A percentile compares a stretch with the other conserved stretches of the same genome.
phyloP scores from a whole-genome alignment of 2,113 vertebrate species.

The Narcine bancroftii region DNA sequence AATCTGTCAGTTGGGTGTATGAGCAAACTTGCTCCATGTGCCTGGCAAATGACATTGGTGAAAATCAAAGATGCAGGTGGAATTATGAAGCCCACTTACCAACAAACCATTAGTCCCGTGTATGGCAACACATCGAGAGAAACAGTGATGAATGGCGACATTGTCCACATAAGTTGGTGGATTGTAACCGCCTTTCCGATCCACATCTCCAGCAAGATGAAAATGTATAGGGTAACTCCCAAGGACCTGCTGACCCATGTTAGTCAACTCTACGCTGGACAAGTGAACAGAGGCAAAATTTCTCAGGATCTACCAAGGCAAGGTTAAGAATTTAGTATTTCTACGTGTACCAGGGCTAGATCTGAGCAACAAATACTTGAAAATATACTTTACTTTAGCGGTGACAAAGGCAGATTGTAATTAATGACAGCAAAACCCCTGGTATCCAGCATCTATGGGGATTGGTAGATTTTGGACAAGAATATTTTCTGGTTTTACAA shows the following conservation, averaged over 20 bases:
- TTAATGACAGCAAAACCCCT: too few species aligned
- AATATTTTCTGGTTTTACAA: too few species aligned
- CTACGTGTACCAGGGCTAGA: background rate
- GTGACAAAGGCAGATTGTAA: background rate
- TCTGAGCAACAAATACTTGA: background rate
- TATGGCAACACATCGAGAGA: constrained; percentile 48
- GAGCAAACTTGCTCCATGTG: background rate
- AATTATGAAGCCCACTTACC: constrained; percentile 46
- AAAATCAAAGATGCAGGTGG: background rate
- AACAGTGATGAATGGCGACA: constrained; percentile 48
- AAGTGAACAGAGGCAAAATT: constrained; percentile 46
- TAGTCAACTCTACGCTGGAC: constrained; percentile 45
- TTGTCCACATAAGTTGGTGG: constrained; percentile 34
- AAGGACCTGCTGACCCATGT: constrained; percentile 42
- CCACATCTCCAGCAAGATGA: constrained; percentile 44
- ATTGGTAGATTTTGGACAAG: too few species aligned
- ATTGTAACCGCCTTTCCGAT: constrained; percentile 43
- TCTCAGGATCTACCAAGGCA: constrained; percentile 50
- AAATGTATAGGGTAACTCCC: constrained; percentile 46
- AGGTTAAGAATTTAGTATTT: background rate
- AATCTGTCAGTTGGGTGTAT: background rate
- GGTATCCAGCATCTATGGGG: too few species aligned
- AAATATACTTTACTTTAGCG: background rate
- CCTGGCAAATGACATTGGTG: background rate
- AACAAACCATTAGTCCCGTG: constrained; percentile 46